Conservation (phyloP, 2,888 invertebrate genomes). For the Pyrrhopygopsis socrates region DNA sequence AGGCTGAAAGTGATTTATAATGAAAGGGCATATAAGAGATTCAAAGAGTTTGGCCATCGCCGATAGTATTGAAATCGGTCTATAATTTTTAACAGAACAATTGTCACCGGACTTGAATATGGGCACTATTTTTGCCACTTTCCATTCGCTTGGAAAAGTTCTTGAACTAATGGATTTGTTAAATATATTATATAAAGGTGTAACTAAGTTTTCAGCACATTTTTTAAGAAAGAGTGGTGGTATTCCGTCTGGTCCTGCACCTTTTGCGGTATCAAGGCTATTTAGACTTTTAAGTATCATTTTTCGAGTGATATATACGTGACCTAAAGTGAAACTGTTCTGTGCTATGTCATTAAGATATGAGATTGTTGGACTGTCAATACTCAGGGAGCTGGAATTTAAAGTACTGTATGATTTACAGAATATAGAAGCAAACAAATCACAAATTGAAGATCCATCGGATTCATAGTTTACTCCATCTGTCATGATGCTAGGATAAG, state of each 20-base stretch:
- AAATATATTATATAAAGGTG: background rate
- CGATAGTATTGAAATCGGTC: background rate
- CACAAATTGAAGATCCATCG: background rate
- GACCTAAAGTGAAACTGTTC: background rate
- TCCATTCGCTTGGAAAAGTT: constrained; percentile 18
- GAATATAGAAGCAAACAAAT: background rate
- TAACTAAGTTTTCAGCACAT: background rate
- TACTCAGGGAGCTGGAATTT: background rate
- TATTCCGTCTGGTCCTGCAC: constrained; percentile 1
- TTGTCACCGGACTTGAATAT: constrained; percentile 7
- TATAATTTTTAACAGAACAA: constrained; percentile 9
- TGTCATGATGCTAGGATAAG: constrained; percentile 19
- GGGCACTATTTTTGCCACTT: constrained; percentile 10
- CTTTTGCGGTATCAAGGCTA: background rate
- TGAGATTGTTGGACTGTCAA: background rate
- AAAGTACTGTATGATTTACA: background rate
- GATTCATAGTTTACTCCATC: background rate
- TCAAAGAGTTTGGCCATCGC: too few relatives aligned
- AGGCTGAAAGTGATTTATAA: too few relatives aligned
- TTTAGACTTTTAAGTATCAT: constrained; percentile 5
- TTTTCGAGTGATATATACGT: background rate
- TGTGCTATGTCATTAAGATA: background rate
- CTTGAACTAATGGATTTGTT: constrained; percentile 19
- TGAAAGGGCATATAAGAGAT: too few relatives aligned
- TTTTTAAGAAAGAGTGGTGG: constrained; percentile 16